Percentiles rank a stretch among this genome's conserved stretches.
These are phyloP conservation scores for Chamaetylas fuelleborni DNA, from an alignment of 2,113 vertebrate genomes.

Conservation along the genomic window DNA sequence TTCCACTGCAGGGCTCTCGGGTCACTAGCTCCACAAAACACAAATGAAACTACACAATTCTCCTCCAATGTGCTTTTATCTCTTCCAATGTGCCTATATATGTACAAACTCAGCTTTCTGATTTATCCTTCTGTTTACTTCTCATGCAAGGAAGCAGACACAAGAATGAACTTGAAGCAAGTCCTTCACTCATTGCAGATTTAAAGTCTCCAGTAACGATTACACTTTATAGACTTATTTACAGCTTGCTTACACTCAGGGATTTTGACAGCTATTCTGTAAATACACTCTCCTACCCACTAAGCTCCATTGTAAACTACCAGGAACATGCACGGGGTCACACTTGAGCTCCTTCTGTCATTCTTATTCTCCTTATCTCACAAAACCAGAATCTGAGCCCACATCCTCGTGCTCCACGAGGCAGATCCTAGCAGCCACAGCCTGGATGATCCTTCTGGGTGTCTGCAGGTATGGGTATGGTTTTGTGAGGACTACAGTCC, in stretches of 20 bases:
- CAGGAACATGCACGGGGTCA: conserved; percentile 14
- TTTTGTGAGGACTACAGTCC: not conserved
- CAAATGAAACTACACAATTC: not conserved
- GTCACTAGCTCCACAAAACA: not conserved
- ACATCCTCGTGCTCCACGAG: not conserved
- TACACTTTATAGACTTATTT: conserved; percentile 32
- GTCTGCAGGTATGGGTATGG: fast-evolving
- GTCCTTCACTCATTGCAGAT: conserved; percentile 23
- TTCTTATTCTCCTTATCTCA: conserved; percentile 22
- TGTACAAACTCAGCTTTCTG: conserved; percentile 14
- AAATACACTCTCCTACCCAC: conserved; percentile 28
- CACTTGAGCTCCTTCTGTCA: conserved; percentile 3
- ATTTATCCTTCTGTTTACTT: conserved; percentile 55
- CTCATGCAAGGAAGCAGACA: conserved; percentile 10
- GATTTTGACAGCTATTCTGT: conserved; percentile 50
- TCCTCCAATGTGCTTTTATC: not conserved
- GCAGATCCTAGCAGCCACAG: not conserved
- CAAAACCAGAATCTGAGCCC: conserved; percentile 5
- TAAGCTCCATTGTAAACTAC: conserved; percentile 47
- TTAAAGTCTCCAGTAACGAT: conserved; percentile 32
- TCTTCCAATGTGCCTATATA: not conserved
- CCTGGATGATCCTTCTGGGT: not conserved
- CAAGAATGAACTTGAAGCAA: conserved; percentile 25
- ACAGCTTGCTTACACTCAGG: conserved; percentile 47
- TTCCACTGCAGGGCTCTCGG: not conserved